Evolutionary conservation across 64 coral and sea anemone species (phyloP).

Genomic region (Pachyseris speciosa): DNA sequence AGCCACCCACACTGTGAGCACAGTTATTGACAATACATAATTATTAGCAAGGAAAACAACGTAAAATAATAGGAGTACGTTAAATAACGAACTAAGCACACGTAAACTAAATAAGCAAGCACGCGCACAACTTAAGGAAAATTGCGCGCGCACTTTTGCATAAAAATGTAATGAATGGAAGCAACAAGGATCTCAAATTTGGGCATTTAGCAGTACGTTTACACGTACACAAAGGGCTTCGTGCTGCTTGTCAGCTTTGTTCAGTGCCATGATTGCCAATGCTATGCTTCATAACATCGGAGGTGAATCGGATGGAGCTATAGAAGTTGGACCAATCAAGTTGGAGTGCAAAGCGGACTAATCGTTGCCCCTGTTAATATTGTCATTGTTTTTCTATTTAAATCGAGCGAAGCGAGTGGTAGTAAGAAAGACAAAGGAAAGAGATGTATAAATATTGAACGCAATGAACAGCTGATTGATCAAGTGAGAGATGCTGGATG

Average conservation of each 20-base stretch:
- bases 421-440: not conserved
- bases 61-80: too few species aligned
- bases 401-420: not conserved
- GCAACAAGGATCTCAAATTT: too few species aligned
- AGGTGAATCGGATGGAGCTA: slow-evolving; percentile 4
- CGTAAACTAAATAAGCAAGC: too few species aligned
- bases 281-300: slow-evolving; percentile 51
- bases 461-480: not conserved
- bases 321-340: slow-evolving; percentile 23
- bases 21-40: too few species aligned
- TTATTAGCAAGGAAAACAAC: too few species aligned
- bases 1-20: too few species aligned
- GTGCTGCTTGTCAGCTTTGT: slow-evolving; percentile 45
- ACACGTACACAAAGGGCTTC: slow-evolving; percentile 63
- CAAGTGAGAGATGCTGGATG: not conserved
- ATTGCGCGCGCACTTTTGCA: too few species aligned
- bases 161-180: too few species aligned
- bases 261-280: slow-evolving; percentile 54
- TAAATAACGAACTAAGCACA: too few species aligned
- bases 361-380: slow-evolving; percentile 19
- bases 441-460: not conserved
- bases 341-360: slow-evolving; percentile 12
- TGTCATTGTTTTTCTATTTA: not conserved
- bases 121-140: too few species aligned
- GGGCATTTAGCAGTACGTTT: slow-evolving; percentile 21